Conservation (phyloP, 2,888 invertebrate genomes). For the Hanleya hanleyi region DNA sequence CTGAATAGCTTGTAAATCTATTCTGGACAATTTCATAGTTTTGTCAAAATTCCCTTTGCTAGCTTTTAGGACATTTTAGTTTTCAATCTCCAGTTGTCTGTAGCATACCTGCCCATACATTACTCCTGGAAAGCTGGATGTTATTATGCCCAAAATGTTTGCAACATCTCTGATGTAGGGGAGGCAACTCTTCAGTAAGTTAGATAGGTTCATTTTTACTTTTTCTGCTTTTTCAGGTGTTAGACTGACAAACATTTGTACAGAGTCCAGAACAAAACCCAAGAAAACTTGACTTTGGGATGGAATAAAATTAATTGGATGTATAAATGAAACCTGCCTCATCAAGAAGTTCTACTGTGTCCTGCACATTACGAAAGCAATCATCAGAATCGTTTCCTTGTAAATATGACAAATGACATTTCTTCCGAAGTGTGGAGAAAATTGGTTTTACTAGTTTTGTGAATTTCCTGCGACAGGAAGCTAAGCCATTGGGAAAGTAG, state of each 20-base stretch:
- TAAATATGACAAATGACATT: background rate
- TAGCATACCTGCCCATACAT: constrained; percentile 7
- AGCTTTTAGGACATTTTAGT: background rate
- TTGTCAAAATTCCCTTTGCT: background rate
- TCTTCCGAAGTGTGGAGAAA: constrained; percentile 19
- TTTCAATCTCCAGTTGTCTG: background rate
- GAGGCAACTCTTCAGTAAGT: too few relatives aligned
- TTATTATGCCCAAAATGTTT: background rate
- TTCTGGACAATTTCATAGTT: background rate
- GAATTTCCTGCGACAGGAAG: too few relatives aligned
- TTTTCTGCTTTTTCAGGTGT: too few relatives aligned
- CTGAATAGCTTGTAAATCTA: background rate
- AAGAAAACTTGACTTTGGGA: background rate
- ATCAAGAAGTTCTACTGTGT: background rate
- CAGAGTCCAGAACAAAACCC: too few relatives aligned
- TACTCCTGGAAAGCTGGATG: constrained; percentile 4
- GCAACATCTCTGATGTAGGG: background rate
- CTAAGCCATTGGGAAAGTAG: constrained; percentile 24
- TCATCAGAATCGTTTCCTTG: background rate
- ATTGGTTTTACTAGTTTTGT: constrained; percentile 25
- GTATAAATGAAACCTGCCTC: background rate
- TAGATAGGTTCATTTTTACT: too few relatives aligned
- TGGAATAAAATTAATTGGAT: background rate
- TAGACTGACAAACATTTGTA: too few relatives aligned
- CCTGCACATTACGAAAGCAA: background rate